Percentiles rank a stretch among this genome's conserved stretches.
phyloP scores from a whole-genome alignment of 1,140 invertebrate genomes.

The Anthonomus grandis region DNA sequence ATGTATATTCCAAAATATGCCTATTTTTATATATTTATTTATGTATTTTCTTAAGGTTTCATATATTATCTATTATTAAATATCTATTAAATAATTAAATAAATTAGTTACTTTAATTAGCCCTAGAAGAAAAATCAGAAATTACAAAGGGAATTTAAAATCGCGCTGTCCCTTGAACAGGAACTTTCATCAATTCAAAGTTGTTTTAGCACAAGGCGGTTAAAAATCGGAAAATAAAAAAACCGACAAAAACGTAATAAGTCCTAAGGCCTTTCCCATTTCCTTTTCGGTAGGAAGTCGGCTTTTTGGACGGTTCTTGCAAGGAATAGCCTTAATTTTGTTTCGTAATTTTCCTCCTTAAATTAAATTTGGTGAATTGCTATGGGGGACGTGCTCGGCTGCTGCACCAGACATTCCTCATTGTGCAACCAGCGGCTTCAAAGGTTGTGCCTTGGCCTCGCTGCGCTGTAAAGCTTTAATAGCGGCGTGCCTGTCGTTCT shows the following conservation, averaged over 20 bases:
- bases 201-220: slow-evolving; percentile 5
- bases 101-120: too few relatives aligned
- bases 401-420: slow-evolving; percentile 16
- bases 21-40: too few relatives aligned
- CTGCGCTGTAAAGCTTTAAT: slow-evolving; percentile 9
- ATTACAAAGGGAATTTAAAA: neutral
- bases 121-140: too few relatives aligned
- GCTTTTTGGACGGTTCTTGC: slow-evolving; percentile 1
- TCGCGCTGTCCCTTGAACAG: neutral
- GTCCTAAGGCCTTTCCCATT: slow-evolving; percentile 2
- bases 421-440: slow-evolving; percentile 15
- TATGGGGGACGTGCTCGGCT: slow-evolving; percentile 19
- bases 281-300: slow-evolving; percentile 5
- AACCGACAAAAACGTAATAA: neutral
- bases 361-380: slow-evolving; percentile 27
- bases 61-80: too few relatives aligned
- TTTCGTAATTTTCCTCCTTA: slow-evolving; percentile 23
- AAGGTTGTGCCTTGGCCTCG: slow-evolving; percentile 6
- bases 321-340: slow-evolving; percentile 24
- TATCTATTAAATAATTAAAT: too few relatives aligned
- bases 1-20: too few relatives aligned
- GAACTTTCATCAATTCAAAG: neutral
- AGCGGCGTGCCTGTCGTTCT: neutral
- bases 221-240: slow-evolving; percentile 10
- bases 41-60: too few relatives aligned